Evolutionary conservation across 2,797 vertebrate species (phyloP).

Genomic region (Phataginus tricuspis): DNA sequence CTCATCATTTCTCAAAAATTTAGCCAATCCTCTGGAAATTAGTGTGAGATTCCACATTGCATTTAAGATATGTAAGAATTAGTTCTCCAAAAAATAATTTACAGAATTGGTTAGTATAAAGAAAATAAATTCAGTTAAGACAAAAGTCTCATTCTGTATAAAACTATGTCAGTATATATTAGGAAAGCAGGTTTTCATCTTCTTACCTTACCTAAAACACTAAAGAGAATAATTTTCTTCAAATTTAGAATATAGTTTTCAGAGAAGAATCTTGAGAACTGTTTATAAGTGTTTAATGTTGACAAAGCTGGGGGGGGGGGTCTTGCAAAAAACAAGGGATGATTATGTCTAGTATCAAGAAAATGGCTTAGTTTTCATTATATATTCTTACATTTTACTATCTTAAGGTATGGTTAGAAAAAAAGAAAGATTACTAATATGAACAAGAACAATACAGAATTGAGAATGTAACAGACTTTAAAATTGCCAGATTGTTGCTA

Average conservation of each 20-base stretch:
- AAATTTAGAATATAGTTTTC: neutral
- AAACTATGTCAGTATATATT: neutral
- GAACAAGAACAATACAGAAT: neutral
- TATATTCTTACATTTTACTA: neutral
- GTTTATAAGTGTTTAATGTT: neutral
- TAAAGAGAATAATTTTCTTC: neutral
- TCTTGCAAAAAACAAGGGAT: neutral
- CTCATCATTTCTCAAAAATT: neutral
- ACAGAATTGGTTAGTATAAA: neutral
- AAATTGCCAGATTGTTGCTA: neutral
- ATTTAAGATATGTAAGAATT: neutral
- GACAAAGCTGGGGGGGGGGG: neutral
- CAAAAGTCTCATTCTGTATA: neutral
- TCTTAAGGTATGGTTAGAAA: neutral
- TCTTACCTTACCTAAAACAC: slow-evolving; percentile 12
- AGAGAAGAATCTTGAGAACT: neutral
- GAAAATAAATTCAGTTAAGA: slow-evolving; percentile 15
- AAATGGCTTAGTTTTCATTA: neutral
- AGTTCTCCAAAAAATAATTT: neutral
- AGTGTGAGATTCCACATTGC: neutral
- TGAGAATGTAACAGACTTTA: neutral
- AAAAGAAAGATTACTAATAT: neutral
- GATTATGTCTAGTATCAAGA: neutral
- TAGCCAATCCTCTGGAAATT: neutral
- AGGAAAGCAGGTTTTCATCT: neutral